Evolutionary conservation across 64 coral and sea anemone genomes (phyloP).

Genomic region (Porites australiensis): DNA sequence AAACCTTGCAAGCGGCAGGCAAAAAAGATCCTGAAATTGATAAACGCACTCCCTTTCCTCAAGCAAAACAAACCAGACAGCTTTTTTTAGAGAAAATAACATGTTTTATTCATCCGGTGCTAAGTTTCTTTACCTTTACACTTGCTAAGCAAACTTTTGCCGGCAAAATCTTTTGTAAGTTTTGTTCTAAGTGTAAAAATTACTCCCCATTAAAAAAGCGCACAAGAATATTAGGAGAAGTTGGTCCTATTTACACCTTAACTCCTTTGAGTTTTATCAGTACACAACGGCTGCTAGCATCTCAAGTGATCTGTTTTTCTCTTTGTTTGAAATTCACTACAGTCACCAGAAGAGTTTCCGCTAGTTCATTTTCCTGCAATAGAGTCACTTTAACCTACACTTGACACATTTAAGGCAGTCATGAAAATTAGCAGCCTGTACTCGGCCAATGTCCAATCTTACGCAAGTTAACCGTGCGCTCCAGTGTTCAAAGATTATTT

Average conservation of each 20-base stretch:
- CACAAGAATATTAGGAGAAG: not conserved
- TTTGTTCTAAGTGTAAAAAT: constrained; percentile 15
- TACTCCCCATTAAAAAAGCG: not conserved
- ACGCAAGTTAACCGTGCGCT: not conserved
- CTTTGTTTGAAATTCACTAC: constrained; percentile 56
- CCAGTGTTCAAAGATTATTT: constrained; percentile 59
- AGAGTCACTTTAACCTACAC: not conserved
- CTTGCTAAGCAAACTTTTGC: not conserved
- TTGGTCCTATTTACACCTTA: constrained; percentile 20
- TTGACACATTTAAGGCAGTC: not conserved
- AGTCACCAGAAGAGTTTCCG: constrained; percentile 42
- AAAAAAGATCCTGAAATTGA: constrained; percentile 91
- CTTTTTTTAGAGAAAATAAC: constrained; percentile 56
- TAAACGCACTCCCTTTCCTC: constrained; percentile 55
- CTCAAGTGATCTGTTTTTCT: constrained; percentile 40
- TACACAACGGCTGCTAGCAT: constrained; percentile 4
- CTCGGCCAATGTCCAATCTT: not conserved
- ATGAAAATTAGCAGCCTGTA: not conserved
- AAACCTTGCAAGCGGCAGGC: constrained; percentile 9
- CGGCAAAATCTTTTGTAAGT: constrained; percentile 1
- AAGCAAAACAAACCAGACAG: constrained; percentile 51
- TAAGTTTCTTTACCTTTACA: constrained; percentile 59
- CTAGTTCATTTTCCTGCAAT: not conserved
- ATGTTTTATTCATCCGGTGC: constrained; percentile 95
- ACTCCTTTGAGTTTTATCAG: not conserved